These are phyloP conservation scores for Torymus aiolomorphi DNA, from an alignment of 2,888 invertebrate species.

Conservation along the genomic window DNA sequence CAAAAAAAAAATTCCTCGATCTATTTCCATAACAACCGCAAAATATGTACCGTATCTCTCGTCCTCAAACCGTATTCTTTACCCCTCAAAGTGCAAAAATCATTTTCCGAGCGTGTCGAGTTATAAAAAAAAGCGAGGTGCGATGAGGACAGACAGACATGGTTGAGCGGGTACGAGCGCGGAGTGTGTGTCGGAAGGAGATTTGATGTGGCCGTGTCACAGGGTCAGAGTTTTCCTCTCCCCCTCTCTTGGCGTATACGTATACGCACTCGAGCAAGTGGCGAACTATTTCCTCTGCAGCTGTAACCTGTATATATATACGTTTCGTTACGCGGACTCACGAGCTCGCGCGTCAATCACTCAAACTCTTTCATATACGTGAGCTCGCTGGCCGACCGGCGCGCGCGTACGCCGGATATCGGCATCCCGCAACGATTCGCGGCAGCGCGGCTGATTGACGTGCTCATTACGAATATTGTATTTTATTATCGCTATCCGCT, in stretches of 20 bases:
- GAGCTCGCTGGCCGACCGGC: neutral
- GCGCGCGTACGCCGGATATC: conserved; percentile 62
- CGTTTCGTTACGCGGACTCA: conserved; percentile 53
- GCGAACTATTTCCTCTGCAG: conserved; percentile 30
- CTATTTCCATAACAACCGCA: no score
- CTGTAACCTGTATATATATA: conserved; percentile 1
- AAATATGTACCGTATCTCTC: no score
- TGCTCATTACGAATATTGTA: conserved; percentile 68
- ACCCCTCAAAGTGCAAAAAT: no score
- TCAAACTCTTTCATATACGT: conserved; percentile 65
- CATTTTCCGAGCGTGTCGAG: no score
- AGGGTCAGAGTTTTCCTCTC: neutral
- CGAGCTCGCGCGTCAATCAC: conserved; percentile 67
- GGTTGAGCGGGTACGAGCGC: no score
- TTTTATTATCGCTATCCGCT: conserved; percentile 63
- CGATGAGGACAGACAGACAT: no score
- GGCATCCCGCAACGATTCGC: conserved; percentile 56
- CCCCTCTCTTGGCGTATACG: neutral
- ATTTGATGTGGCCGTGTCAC: conserved; percentile 19
- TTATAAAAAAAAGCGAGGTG: no score
- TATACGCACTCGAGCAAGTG: neutral
- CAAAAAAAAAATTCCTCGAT: no score
- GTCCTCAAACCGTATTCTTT: neutral
- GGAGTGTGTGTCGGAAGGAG: neutral
- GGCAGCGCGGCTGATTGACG: conserved; percentile 56